Percentiles rank a stretch among this genome's conserved stretches.
These are phyloP conservation scores for Lycia hirtaria DNA, from an alignment of 2,888 invertebrate genomes.

Conservation along the genomic window DNA sequence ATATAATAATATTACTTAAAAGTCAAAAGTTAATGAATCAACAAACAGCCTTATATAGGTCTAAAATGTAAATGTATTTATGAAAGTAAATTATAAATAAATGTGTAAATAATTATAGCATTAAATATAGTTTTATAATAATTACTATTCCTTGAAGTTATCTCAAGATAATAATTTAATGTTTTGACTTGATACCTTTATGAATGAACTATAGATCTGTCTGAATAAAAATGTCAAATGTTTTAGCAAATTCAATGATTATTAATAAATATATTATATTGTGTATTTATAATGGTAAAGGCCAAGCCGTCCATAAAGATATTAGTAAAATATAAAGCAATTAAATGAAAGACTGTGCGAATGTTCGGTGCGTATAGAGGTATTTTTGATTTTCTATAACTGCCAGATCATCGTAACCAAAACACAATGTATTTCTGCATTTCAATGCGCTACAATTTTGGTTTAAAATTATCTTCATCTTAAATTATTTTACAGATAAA, in stretches of 20 bases:
- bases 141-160: slow-evolving; percentile 26
- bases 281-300: slow-evolving; percentile 45
- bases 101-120: slow-evolving; percentile 12
- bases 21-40: background rate
- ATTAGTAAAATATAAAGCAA: slow-evolving; percentile 58
- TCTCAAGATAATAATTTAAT: slow-evolving; percentile 37
- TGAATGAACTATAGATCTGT: slow-evolving; percentile 28
- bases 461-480: too few relatives aligned
- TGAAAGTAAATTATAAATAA: slow-evolving; percentile 32
- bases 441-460: too few relatives aligned
- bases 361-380: slow-evolving; percentile 51
- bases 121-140: slow-evolving; percentile 3
- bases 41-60: slow-evolving; percentile 11
- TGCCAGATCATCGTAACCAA: background rate
- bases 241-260: slow-evolving; percentile 18
- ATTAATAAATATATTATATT: slow-evolving; percentile 16
- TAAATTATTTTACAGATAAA: too few relatives aligned
- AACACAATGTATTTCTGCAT: too few relatives aligned
- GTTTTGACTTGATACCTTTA: slow-evolving; percentile 21
- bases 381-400: slow-evolving; percentile 11
- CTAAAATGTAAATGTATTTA: slow-evolving; percentile 22
- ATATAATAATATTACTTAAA: slow-evolving; percentile 1
- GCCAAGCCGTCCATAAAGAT: slow-evolving; percentile 79
- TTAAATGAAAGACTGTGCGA: slow-evolving; percentile 74
- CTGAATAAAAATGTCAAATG: slow-evolving; percentile 12